Evolutionary conservation across 2,113 vertebrate genomes (phyloP).

Genomic region (Eudyptes chrysolophus): DNA sequence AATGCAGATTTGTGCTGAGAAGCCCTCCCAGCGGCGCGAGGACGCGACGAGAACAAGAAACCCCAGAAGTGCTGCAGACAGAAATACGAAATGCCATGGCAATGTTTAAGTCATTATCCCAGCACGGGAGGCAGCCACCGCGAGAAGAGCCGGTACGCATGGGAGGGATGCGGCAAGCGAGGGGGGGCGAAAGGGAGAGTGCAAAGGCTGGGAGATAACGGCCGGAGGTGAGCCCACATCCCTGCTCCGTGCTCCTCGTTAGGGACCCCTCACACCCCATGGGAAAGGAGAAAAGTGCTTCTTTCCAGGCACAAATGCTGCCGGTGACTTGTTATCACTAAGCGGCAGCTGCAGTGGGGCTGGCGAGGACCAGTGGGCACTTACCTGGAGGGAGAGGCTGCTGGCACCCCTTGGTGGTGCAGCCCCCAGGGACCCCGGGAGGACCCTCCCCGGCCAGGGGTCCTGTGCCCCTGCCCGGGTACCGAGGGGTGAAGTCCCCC

Average conservation of each 20-base stretch:
- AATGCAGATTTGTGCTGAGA: neutral
- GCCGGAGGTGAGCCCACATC: neutral
- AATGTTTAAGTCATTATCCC: neutral
- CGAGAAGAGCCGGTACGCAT: neutral
- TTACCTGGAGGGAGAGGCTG: neutral
- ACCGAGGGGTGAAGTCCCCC: neutral
- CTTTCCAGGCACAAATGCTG: neutral
- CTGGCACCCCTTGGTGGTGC: neutral
- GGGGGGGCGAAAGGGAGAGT: neutral
- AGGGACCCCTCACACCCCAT: accelerated
- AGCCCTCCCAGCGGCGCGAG: neutral
- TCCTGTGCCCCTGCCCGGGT: neutral
- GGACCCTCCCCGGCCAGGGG: accelerated
- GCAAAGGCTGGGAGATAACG: neutral
- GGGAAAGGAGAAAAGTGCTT: neutral
- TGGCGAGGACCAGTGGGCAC: accelerated
- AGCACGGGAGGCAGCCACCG: neutral
- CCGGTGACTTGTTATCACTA: accelerated
- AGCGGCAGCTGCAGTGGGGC: accelerated
- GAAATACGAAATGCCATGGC: neutral
- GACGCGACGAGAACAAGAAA: neutral
- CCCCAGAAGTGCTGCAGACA: neutral
- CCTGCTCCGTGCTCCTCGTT: accelerated
- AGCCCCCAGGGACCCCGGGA: neutral
- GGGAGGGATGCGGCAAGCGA: neutral